Base-by-base conservation (phyloP, 2,113 vertebrate genomes). In the Progne subis region DNA sequence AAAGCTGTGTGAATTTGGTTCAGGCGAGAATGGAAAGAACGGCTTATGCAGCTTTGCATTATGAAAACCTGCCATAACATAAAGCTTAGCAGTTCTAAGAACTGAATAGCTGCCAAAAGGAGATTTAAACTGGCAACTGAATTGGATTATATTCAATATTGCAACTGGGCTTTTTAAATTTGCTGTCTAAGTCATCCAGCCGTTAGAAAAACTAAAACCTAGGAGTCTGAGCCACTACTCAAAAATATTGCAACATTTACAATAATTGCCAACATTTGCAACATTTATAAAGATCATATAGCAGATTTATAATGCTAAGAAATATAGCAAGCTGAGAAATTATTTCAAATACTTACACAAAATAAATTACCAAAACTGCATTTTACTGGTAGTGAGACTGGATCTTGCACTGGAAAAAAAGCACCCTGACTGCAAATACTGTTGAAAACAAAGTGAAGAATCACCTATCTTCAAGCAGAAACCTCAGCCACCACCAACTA, bases 71-170 rank as follows among this genome's bases (percentile, higher is more conserved):
- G 75, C 46, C 69, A 46, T 46, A 92, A 50, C 72, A 89, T 83
- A 87, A 68, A 84, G 79, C 63, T 93, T 59, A 91, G 57, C 80
- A 85, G 71, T 76, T 94, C 34, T 14, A 80, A 64, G 43, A 91
- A 70, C 16, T 32, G 41, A 85, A 1, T 9, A 69, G 46, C 70
- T 93, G 90, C 78, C 92, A 88, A 77, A 71, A 55, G 80, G 50
- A 95, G 50, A 77, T 78, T 95, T 86, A 88, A 95, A 86, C n/a
- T 88, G 84, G 60, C 86, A 94, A 87, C 24, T 68, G 61, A 80
- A 94, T 11, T 95, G 81, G 64, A 91, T 49, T 74, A 43, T 29
- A 43, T 77, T 88, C 55, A 85, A 71, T 56, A 88, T 16, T 82
- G 79, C 28, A 91, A 75, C 13, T 56, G 74, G 44, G 43, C 56